Evolutionary conservation across 2,113 vertebrate genomes (phyloP).

Genomic region (Thalassoma bifasciatum): DNA sequence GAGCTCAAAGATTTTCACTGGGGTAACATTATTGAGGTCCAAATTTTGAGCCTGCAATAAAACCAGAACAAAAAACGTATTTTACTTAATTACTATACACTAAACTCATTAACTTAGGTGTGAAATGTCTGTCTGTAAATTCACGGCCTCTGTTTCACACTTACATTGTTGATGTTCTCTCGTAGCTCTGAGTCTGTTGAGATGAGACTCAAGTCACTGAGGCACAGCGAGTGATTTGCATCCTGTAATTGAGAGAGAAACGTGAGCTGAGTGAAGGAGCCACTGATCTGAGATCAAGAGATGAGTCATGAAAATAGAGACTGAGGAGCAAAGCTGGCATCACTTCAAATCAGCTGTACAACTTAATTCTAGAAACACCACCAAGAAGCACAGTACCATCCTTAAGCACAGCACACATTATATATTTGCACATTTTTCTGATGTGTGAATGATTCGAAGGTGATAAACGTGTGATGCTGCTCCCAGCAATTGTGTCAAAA

Average conservation of each 20-base stretch:
- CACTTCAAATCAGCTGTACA: too few relatives aligned
- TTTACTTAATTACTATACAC: neutral
- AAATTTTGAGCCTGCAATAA: constrained; percentile 87
- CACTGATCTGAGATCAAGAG: constrained; percentile 8
- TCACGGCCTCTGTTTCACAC: constrained; percentile 49
- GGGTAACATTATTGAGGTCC: constrained; percentile 91
- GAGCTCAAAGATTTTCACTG: constrained; percentile 95
- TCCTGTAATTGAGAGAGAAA: constrained; percentile 84
- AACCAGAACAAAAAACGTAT: neutral
- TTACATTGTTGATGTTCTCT: constrained; percentile 92
- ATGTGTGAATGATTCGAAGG: neutral
- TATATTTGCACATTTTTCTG: neutral
- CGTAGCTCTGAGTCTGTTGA: constrained; percentile 94
- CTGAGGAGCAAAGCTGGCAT: too few relatives aligned
- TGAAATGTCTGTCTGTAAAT: neutral
- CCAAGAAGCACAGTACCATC: neutral
- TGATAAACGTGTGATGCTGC: neutral
- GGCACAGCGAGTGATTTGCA: constrained; percentile 95
- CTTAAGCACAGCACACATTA: neutral
- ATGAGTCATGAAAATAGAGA: constrained; percentile 19
- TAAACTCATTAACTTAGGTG: neutral
- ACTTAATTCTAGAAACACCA: neutral
- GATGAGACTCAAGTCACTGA: constrained; percentile 96
- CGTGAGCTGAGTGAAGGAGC: constrained; percentile 18
- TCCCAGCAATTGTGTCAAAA: neutral